Base-by-base conservation (phyloP, 2,797 vertebrate species). In the Okamejei kenojei region DNA sequence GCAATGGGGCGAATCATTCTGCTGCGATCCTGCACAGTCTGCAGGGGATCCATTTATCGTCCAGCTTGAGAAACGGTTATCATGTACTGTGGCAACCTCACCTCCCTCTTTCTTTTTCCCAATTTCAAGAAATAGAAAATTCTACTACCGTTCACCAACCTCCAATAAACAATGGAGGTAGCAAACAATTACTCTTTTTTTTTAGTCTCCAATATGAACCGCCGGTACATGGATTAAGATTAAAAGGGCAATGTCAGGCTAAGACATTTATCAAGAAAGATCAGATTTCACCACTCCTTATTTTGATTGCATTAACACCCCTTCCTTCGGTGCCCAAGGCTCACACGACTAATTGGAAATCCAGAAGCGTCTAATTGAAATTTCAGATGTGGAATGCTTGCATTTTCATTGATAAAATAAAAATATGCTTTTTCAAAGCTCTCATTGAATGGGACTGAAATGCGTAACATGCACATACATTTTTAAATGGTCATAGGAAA, bases 21-120 rank as follows among this genome's bases (percentile, higher is more conserved):
- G 95, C 94, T 94, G 95, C 96, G 95, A 95, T 93, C 93, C 93
- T 68, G 90, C 68, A 93, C 80, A 78, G n/a, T 93, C 93, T 17
- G 93, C 88, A 93, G 45, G 93, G 79, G 95, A 95, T 84, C 58
- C 45, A 29, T 21, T 90, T 21, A 90, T 35, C 29, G 29, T 63
- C 82, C 58, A 63, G 63, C 58, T 58, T 15, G 10, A 23, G 61
- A 32, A 68, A 8, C 3, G 17, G 61, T 90, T 68, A 68, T 32
- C 84, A 35, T 35, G 29, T 45, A 45, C 23, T 23, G 19, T 35
- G 2, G 21, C 23, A 71, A 74, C 35, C 32, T 26, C 35, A 3
- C 23, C 23, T 65, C 65, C 26, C 38, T 23, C 35, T 84, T 11
- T 13, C 54, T 84, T 15, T 86, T 86, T n/a, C 13, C 58, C 80